These are phyloP conservation scores for Arbacia lixula DNA, from an alignment of 53 echinoderm and acorn worm genomes.

Conservation along the genomic window DNA sequence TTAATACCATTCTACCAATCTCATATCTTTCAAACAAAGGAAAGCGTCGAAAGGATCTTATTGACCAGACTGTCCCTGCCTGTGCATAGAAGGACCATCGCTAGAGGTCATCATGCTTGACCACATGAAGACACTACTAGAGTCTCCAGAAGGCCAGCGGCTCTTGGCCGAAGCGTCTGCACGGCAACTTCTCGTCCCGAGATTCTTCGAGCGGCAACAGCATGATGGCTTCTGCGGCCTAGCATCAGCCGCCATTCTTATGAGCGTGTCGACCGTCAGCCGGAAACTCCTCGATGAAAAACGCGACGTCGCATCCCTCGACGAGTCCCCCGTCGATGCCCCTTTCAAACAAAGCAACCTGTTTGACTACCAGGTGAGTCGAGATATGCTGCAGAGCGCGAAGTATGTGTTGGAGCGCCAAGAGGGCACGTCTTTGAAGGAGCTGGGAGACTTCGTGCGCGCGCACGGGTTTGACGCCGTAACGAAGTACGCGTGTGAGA, in stretches of 20 bases:
- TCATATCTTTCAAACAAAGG: no score
- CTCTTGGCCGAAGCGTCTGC: background rate
- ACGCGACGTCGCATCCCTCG: background rate
- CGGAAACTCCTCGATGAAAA: background rate
- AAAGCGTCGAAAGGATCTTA: no score
- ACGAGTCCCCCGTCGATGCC: background rate
- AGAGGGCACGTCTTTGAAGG: slow-evolving; percentile 5
- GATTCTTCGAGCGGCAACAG: slow-evolving; percentile 34
- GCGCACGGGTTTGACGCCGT: background rate
- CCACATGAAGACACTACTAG: background rate
- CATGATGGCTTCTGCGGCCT: slow-evolving; percentile 36
- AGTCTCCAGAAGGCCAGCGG: background rate
- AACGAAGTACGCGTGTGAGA: background rate
- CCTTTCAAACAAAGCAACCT: slow-evolving; percentile 1
- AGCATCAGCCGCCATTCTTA: slow-evolving; percentile 20
- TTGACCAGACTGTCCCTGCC: no score
- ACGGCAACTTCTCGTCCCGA: slow-evolving; percentile 21
- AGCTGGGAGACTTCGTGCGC: slow-evolving; percentile 7
- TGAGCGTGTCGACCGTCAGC: slow-evolving; percentile 25
- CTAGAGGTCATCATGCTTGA: no score
- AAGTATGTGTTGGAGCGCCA: background rate
- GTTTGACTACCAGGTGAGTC: background rate
- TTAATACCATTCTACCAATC: no score
- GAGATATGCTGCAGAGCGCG: background rate
- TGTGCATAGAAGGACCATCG: no score